These are phyloP conservation scores for Brotula barbata DNA, from an alignment of 2,797 vertebrate species.

Conservation along the genomic window DNA sequence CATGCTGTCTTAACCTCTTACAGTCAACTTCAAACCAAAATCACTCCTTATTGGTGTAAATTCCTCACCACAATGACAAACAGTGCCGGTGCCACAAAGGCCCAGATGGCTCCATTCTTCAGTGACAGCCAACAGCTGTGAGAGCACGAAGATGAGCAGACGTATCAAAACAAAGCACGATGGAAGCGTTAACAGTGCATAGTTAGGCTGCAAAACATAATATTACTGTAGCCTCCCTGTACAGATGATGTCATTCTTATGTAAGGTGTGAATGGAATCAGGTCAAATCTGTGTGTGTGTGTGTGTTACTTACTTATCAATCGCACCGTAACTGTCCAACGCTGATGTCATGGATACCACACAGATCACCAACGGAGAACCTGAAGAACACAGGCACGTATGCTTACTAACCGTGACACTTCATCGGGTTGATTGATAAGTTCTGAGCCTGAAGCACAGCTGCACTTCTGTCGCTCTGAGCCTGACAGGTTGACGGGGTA, in stretches of 20 bases:
- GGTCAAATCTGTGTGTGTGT: slow-evolving; percentile 12
- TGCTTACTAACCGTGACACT: no score
- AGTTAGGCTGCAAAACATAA: slow-evolving; percentile 14
- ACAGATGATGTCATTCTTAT: slow-evolving; percentile 46
- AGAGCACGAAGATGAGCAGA: slow-evolving; percentile 39
- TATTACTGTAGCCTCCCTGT: slow-evolving; percentile 31
- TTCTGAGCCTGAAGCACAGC: no score
- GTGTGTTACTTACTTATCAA: slow-evolving; percentile 83
- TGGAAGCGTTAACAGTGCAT: no score
- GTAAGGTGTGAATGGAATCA: slow-evolving; percentile 23
- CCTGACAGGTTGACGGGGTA: no score
- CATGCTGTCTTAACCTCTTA: no score
- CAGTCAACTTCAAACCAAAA: no score
- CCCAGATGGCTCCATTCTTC: slow-evolving; percentile 91
- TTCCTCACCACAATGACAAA: slow-evolving; percentile 90
- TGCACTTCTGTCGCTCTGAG: no score
- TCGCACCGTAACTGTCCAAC: slow-evolving; percentile 86
- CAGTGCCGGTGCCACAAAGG: slow-evolving; percentile 93
- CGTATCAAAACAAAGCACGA: not conserved
- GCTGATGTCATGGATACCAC: slow-evolving; percentile 84
- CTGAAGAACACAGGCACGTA: slow-evolving; percentile 60
- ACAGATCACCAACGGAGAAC: slow-evolving; percentile 88
- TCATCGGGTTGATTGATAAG: no score
- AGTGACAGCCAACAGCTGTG: slow-evolving; percentile 95
- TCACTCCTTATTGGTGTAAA: not conserved